phyloP scores from a whole-genome alignment of 2,113 vertebrate genomes.

The Puffinus mauretanicus region DNA sequence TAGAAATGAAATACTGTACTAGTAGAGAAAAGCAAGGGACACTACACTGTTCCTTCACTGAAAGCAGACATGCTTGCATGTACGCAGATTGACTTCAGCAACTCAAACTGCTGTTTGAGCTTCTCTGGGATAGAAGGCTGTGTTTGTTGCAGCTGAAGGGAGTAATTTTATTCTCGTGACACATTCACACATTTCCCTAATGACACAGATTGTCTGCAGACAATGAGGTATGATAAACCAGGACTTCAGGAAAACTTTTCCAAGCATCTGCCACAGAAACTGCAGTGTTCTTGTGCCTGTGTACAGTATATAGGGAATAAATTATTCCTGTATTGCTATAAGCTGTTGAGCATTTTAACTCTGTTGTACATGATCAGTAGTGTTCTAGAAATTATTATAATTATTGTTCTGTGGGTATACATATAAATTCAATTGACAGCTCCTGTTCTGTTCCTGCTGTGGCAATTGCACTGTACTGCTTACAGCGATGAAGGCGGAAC shows the following conservation, averaged over 20 bases:
- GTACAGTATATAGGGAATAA: background rate
- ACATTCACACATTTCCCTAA: background rate
- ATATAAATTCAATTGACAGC: background rate
- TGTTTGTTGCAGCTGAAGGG: background rate
- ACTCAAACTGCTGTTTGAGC: background rate
- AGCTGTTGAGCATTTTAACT: background rate
- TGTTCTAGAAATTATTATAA: background rate
- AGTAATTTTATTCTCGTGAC: background rate
- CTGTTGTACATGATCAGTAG: background rate
- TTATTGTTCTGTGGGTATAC: background rate
- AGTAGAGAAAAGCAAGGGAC: background rate
- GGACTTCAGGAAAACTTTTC: background rate
- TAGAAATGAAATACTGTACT: background rate
- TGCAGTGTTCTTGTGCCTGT: background rate
- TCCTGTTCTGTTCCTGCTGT: background rate
- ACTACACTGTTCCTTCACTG: background rate
- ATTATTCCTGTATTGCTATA: background rate
- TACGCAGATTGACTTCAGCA: background rate
- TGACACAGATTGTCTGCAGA: background rate
- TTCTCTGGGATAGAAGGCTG: background rate
- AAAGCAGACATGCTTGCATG: background rate
- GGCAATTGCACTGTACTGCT: too few relatives aligned
- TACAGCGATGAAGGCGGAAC: too few relatives aligned
- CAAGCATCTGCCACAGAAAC: background rate
- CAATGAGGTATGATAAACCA: background rate